Evolutionary conservation across 2,113 vertebrate species (phyloP).

Genomic region (Melanerpes formicivorus): DNA sequence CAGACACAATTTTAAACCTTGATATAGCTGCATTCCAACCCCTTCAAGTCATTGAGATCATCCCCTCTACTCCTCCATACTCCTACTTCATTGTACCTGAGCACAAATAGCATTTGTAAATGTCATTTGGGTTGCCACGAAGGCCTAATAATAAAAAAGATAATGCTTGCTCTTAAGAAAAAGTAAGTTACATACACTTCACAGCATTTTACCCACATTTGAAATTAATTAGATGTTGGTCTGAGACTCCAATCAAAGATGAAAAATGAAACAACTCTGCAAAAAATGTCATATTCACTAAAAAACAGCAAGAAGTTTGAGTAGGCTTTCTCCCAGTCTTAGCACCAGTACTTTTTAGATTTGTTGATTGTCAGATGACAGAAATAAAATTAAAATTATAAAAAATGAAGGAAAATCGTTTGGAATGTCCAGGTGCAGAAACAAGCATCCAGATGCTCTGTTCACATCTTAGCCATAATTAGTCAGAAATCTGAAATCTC

Average conservation of each 20-base stretch:
- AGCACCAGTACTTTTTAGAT: no score
- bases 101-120: not conserved
- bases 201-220: not conserved
- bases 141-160: not conserved
- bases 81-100: not conserved
- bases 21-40: not conserved
- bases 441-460: not conserved
- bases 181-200: not conserved
- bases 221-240: not conserved
- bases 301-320: no score
- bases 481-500: not conserved
- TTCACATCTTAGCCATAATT: not conserved
- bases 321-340: no score
- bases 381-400: no score
- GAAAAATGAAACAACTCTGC: not conserved
- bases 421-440: no score
- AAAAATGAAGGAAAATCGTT: no score
- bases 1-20: not conserved
- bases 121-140: not conserved
- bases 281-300: no score
- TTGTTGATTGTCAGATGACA: no score
- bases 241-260: not conserved
- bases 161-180: not conserved
- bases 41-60: not conserved
- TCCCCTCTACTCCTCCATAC: not conserved